Evolutionary conservation across 2,888 invertebrate genomes (phyloP), one percentile per base, ranked within the genome.

Genomic region (Phlogophora meticulosa): DNA sequence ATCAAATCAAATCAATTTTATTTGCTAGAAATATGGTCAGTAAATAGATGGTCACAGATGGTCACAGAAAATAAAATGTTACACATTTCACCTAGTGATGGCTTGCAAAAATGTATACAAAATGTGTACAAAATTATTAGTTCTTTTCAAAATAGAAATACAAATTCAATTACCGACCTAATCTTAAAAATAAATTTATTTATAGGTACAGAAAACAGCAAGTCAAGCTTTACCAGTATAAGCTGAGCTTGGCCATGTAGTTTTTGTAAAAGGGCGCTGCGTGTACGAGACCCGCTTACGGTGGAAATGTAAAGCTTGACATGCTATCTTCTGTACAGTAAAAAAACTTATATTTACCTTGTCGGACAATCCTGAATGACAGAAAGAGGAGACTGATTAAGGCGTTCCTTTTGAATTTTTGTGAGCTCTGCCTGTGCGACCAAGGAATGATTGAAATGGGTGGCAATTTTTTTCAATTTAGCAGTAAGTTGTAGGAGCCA

Each of bases 401-500:
- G 70, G 51, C 55, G 67, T 51, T 70, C 59, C 49, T 49, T 49
- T 70, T 76, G 76, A 56, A 76, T 65, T 56, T 67, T 60, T 43
- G 42, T 52, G 22, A 72, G 68, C 42, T 76, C 65, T 34, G 49
- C 56, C 51, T 72, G 76, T 24, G 77, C 72, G 24, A 72, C 52
- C 32, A 56, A 43, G 42, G 70, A 75, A 63, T 78, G 68, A 66
- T 70, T 70, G 40, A 71, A 71, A 68, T 71, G 70, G 40, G 57
- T 65, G 13, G 67, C 55, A 57, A 66, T 71, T 61, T 67, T 66
- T 57, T 65, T 72, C 48, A 46, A 57, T 65, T 73, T 69, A 42
- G 51, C 28, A 49, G 53, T 61, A 40, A 62, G 49, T 46, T 49
- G 45, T 65, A 45, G 32, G 32, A 73, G 43, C 40, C 53, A 62